A percentile compares a stretch with the other conserved stretches of the same genome.
phyloP scores from a whole-genome alignment of 2,113 vertebrate genomes.

The Oreochromis tanganicae region DNA sequence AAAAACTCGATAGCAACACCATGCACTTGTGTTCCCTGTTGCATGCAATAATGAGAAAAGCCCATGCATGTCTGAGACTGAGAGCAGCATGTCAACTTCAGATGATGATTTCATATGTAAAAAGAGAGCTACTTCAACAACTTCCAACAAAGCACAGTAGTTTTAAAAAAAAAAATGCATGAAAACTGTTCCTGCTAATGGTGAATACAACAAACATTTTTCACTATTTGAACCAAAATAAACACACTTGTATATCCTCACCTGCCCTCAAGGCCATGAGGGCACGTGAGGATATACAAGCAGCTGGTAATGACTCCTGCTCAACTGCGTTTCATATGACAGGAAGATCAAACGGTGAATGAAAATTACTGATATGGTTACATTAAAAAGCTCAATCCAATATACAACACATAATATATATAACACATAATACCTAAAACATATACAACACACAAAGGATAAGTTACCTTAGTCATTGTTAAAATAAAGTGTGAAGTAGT shows the following conservation, averaged over 20 bases:
- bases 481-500: neutral
- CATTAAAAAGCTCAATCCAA: neutral
- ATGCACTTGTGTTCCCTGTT: neutral
- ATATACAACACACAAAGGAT: neutral
- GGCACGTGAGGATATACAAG: neutral
- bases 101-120: rapidly evolving
- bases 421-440: neutral
- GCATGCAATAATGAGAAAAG: neutral
- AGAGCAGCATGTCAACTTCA: neutral
- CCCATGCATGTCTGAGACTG: neutral
- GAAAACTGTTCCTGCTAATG: neutral
- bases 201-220: neutral
- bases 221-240: neutral
- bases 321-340: neutral
- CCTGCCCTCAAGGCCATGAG: rapidly evolving
- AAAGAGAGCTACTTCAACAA: neutral
- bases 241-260: neutral
- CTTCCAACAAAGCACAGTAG: neutral
- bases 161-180: neutral
- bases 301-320: neutral
- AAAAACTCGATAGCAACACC: neutral
- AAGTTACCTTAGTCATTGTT: neutral
- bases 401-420: neutral
- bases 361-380: neutral
- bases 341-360: rapidly evolving